Percentiles rank a stretch among this genome's conserved stretches.
Conservation (phyloP, 2,797 vertebrate species). For the Anolis apletophallus region DNA sequence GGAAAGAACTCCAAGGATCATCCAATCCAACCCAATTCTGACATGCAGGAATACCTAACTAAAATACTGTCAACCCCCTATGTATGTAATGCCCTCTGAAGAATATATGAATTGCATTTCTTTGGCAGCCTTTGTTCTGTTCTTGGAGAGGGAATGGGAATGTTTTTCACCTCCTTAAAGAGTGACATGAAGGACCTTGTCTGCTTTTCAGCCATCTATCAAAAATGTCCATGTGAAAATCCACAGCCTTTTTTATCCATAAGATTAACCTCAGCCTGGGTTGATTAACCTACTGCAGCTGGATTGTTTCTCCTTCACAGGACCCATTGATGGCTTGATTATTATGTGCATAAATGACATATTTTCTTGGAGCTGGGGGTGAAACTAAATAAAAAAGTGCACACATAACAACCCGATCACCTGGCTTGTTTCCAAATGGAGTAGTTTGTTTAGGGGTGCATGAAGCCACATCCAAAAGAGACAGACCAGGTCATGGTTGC, state of each 20-base stretch:
- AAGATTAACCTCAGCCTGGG: slow-evolving; percentile 33
- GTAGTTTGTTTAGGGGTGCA: background rate
- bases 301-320: slow-evolving; percentile 39
- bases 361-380: slow-evolving; percentile 23
- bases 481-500: background rate
- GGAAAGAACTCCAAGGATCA: no score
- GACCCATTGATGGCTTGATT: slow-evolving; percentile 2
- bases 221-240: background rate
- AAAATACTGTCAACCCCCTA: no score
- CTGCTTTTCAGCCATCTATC: slow-evolving; percentile 51
- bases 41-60: no score
- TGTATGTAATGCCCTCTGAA: no score
- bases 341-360: background rate
- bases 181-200: slow-evolving; percentile 43
- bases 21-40: no score
- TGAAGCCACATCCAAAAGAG: background rate
- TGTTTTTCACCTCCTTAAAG: background rate
- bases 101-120: no score
- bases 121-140: no score
- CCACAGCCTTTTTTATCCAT: slow-evolving; percentile 57
- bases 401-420: background rate
- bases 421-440: background rate
- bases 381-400: slow-evolving; percentile 11
- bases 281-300: slow-evolving; percentile 21
- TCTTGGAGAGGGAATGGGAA: no score